Conservation (phyloP, 64 coral and sea anemone species). For the Exaiptasia diaphana region DNA sequence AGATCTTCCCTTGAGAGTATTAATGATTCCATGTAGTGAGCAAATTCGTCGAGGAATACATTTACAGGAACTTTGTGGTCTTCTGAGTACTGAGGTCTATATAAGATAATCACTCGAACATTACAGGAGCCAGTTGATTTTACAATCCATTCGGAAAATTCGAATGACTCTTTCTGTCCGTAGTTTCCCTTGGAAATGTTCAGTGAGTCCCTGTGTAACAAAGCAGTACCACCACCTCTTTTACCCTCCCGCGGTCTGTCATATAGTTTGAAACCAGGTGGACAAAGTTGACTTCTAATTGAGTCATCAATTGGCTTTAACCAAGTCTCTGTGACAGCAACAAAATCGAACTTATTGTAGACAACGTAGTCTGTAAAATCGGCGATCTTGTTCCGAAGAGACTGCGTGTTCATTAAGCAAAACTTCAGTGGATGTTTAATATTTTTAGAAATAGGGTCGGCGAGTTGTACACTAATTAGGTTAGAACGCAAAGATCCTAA, state of each 20-base stretch:
- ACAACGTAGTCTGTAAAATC: constrained; percentile 13
- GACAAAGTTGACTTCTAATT: constrained; percentile 11
- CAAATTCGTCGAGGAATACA: constrained; percentile 5
- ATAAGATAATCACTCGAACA: background rate
- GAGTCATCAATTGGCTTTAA: constrained; percentile 1
- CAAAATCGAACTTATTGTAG: constrained; percentile 11
- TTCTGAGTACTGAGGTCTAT: constrained; percentile 3
- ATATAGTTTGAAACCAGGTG: background rate
- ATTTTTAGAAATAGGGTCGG: constrained; percentile 37
- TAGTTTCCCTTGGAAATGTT: constrained; percentile 15
- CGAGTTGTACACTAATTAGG: constrained; percentile 32
- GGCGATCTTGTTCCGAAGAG: constrained; percentile 10
- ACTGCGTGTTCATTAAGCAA: constrained; percentile 2
- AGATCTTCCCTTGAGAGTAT: background rate
- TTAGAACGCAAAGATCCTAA: background rate
- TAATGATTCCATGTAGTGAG: background rate
- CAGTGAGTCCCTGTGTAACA: constrained; percentile 12
- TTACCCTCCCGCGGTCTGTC: background rate
- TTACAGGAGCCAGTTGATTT: background rate
- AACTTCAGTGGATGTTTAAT: constrained; percentile 29
- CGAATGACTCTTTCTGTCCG: constrained; percentile 21
- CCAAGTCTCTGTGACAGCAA: constrained; percentile 25
- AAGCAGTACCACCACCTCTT: background rate
- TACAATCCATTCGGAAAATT: constrained; percentile 31
- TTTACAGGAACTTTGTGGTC: background rate